phyloP scores from a whole-genome alignment of 2,888 invertebrate genomes.

The Agrilus mali region DNA sequence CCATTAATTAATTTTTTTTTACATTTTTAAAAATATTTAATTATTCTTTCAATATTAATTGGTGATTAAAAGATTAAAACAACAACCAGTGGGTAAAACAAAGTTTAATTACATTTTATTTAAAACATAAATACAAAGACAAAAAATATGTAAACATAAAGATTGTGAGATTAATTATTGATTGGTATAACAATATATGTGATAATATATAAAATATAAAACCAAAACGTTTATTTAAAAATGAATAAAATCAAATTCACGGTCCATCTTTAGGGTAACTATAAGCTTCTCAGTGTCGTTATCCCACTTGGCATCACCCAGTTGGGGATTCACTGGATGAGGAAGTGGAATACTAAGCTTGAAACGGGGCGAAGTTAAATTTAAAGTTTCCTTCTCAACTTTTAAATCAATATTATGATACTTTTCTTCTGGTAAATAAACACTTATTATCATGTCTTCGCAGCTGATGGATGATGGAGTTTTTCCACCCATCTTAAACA shows the following conservation, averaged over 20 bases:
- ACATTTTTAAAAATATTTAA: too few species aligned
- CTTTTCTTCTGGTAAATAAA: constrained; percentile 64
- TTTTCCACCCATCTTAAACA: constrained; percentile 62
- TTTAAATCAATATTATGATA: constrained; percentile 63
- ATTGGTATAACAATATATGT: too few species aligned
- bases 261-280: constrained; percentile 57
- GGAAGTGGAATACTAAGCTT: constrained; percentile 64
- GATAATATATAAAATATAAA: not conserved
- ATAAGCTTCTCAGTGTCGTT: constrained; percentile 48
- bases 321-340: constrained; percentile 70
- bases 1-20: too few species aligned
- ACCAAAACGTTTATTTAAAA: constrained; percentile 42
- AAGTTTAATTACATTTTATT: too few species aligned
- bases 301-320: constrained; percentile 72
- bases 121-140: too few species aligned
- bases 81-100: too few species aligned
- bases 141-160: too few species aligned
- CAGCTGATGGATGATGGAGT: constrained; percentile 70
- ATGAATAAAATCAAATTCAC: constrained; percentile 79
- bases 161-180: too few species aligned
- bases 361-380: constrained; percentile 50
- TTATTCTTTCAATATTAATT: too few species aligned
- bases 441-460: constrained; percentile 71
- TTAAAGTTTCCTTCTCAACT: constrained; percentile 47
- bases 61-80: too few species aligned